These are phyloP conservation scores for Altica lythri DNA, from an alignment of 2,888 invertebrate genomes.

Conservation along the genomic window DNA sequence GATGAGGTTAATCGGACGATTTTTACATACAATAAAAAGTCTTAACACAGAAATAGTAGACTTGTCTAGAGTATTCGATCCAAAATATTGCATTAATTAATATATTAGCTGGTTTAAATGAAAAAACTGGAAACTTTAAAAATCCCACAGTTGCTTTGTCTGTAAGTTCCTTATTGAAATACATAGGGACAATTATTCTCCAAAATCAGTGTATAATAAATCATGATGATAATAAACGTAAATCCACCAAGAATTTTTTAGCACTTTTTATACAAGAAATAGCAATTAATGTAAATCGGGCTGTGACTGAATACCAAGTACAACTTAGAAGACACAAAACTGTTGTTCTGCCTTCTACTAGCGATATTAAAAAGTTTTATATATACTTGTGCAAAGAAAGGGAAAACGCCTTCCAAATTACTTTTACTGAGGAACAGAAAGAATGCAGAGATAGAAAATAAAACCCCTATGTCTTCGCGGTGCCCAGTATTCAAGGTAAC, in stretches of 20 bases:
- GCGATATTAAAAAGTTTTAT: constrained; percentile 5
- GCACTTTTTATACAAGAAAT: constrained; percentile 12
- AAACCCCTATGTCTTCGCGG: too few species aligned
- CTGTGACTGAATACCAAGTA: constrained; percentile 22
- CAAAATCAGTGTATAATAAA: constrained; percentile 16
- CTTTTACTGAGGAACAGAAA: too few species aligned
- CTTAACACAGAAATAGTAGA: constrained; percentile 31
- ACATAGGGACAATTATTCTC: constrained; percentile 26
- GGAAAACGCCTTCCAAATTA: not conserved
- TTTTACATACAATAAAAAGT: constrained; percentile 21
- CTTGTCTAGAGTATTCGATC: constrained; percentile 33
- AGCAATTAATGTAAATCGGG: constrained; percentile 13
- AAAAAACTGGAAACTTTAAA: constrained; percentile 21
- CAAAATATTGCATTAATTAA: constrained; percentile 33
- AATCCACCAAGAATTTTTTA: constrained; percentile 15
- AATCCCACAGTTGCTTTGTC: constrained; percentile 33
- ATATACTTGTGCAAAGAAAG: too few species aligned
- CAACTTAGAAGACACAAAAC: constrained; percentile 12
- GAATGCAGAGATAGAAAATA: too few species aligned
- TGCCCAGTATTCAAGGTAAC: too few species aligned
- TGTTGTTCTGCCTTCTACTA: constrained; percentile 11
- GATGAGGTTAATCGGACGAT: constrained; percentile 35
- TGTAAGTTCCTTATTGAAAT: constrained; percentile 33
- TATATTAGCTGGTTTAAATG: constrained; percentile 30
- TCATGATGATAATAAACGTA: constrained; percentile 13